Percentiles rank a stretch among this genome's conserved stretches.
Conservation (phyloP, 35 echinoderm and acorn worm genomes). For the Eucidaris tribuloides region DNA sequence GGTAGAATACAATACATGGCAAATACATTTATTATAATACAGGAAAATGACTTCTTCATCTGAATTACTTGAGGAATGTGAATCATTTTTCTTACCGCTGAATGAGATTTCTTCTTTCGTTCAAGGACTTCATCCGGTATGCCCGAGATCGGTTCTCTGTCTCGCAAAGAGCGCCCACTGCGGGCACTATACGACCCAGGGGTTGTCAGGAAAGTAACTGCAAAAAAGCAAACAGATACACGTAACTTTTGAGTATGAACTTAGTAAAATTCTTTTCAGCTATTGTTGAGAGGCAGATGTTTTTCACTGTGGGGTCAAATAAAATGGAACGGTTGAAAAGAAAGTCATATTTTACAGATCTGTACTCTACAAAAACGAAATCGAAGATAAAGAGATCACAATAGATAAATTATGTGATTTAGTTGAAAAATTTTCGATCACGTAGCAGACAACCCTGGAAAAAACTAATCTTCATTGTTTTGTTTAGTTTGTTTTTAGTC, state of each 20-base stretch:
- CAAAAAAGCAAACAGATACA: not conserved
- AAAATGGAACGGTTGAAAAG: not conserved
- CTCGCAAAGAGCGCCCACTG: not conserved
- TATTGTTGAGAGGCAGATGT: not conserved
- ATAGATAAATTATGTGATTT: too few species aligned
- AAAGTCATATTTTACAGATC: too few species aligned
- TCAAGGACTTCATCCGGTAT: conserved; percentile 48
- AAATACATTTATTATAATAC: too few species aligned
- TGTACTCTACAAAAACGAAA: too few species aligned
- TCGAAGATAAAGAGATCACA: too few species aligned
- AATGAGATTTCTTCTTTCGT: not conserved
- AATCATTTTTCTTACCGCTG: not conserved
- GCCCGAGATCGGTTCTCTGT: conserved; percentile 66
- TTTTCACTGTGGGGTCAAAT: not conserved
- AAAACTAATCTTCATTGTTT: too few species aligned
- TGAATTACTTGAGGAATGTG: too few species aligned
- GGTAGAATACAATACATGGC: too few species aligned
- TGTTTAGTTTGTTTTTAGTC: too few species aligned
- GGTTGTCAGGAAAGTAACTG: conserved; percentile 26
- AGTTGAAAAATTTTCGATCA: too few species aligned
- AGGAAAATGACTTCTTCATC: too few species aligned
- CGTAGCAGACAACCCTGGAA: too few species aligned
- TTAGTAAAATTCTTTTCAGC: not conserved
- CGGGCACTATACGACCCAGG: not conserved
- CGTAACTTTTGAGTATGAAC: not conserved